Conservation (phyloP, 1,140 invertebrate genomes). For the Pogonomyrmex barbatus region DNA sequence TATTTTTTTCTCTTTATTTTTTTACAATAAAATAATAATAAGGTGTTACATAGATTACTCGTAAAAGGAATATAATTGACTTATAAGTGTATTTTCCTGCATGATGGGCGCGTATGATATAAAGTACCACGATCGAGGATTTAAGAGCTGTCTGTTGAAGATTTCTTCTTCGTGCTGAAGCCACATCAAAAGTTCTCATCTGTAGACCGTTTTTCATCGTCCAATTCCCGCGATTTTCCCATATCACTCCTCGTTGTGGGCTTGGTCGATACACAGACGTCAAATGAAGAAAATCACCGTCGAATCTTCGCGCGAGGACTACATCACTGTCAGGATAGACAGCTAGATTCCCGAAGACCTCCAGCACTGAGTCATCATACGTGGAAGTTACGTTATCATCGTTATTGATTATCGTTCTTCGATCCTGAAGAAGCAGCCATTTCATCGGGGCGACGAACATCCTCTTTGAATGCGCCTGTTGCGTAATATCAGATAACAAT, state of each 20-base stretch:
- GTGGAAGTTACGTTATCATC: background rate
- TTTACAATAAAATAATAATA: background rate
- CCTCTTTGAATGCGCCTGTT: constrained; percentile 66
- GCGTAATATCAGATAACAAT: background rate
- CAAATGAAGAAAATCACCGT: constrained; percentile 60
- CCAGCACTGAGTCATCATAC: background rate
- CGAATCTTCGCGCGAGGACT: constrained; percentile 53
- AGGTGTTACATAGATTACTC: background rate
- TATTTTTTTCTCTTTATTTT: background rate
- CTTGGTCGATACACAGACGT: constrained; percentile 77
- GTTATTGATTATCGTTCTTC: constrained; percentile 5
- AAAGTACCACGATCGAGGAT: constrained; percentile 78
- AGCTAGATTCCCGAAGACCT: constrained; percentile 59
- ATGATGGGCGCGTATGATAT: background rate
- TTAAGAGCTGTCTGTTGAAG: constrained; percentile 72
- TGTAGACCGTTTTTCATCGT: constrained; percentile 51
- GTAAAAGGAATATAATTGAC: background rate
- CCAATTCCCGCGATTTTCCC: constrained; percentile 78
- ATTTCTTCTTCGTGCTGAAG: constrained; percentile 75
- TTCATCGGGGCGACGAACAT: constrained; percentile 75
- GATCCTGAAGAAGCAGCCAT: constrained; percentile 79
- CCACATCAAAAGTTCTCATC: constrained; percentile 22
- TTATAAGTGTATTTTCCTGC: no score
- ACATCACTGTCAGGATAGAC: constrained; percentile 79
- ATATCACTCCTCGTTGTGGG: constrained; percentile 53